Percentiles rank a stretch among this genome's conserved stretches.
These are phyloP conservation scores for Oreochromis niloticus DNA, from an alignment of 2,113 vertebrate genomes.

Conservation along the genomic window DNA sequence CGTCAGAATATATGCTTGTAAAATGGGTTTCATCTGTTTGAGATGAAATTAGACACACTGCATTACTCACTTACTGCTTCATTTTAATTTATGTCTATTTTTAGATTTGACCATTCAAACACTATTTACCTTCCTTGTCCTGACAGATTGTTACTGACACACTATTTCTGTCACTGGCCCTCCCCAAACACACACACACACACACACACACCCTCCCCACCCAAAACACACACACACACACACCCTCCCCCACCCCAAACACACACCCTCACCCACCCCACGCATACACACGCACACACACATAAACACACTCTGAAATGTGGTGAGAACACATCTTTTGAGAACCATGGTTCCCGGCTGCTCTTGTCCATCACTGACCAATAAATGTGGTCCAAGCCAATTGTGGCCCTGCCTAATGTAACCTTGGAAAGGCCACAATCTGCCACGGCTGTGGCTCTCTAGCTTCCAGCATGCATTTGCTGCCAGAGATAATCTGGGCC, in stretches of 20 bases:
- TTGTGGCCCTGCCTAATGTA: constrained; percentile 19
- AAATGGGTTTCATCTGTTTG: background rate
- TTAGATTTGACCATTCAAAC: background rate
- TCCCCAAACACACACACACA: background rate
- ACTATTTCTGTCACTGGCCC: background rate
- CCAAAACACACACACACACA: too few relatives aligned
- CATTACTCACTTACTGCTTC: background rate
- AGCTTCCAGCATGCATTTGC: constrained; percentile 21
- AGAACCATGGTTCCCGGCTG: constrained; percentile 12
- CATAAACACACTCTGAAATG: background rate
- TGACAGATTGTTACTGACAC: background rate
- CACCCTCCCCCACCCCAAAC: background rate
- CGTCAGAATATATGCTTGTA: background rate
- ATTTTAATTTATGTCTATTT: background rate
- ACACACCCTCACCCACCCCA: background rate
- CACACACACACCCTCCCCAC: background rate
- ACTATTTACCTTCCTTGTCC: background rate
- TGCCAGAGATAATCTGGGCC: constrained; percentile 60
- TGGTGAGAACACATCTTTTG: background rate
- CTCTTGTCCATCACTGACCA: constrained; percentile 1
- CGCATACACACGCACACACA: background rate
- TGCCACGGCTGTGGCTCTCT: constrained; percentile 8
- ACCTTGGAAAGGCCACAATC: constrained; percentile 36
- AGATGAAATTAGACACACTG: background rate
- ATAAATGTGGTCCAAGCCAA: constrained; percentile 32